Conservation (phyloP, 2,888 invertebrate species). For the Saturnia pavonia region DNA sequence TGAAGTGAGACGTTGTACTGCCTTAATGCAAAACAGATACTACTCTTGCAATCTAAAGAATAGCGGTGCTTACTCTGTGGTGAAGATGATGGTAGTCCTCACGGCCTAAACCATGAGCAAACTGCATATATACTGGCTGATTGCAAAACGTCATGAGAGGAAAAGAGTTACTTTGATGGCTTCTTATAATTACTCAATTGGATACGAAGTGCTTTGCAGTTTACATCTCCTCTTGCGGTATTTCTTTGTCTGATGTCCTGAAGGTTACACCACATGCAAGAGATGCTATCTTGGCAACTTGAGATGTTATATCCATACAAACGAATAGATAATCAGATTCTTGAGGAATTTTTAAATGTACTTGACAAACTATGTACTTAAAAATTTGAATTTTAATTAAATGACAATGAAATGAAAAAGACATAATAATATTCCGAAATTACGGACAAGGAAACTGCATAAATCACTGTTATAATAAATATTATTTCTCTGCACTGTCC, state of each 20-base stretch:
- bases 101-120: background rate
- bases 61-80: background rate
- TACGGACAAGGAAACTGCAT: background rate
- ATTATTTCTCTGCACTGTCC: background rate
- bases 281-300: too few relatives aligned
- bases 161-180: background rate
- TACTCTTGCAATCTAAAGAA: background rate
- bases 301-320: too few relatives aligned
- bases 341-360: too few relatives aligned
- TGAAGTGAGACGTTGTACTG: too few relatives aligned
- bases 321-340: too few relatives aligned
- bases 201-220: background rate
- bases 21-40: too few relatives aligned
- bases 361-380: background rate
- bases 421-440: background rate
- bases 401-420: too few relatives aligned
- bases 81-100: background rate
- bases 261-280: background rate
- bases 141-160: too few relatives aligned
- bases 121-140: background rate
- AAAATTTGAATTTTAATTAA: too few relatives aligned
- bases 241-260: background rate
- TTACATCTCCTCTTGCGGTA: background rate
- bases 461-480: constrained; percentile 1
- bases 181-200: background rate